A percentile compares a stretch with the other conserved stretches of the same genome.
These are phyloP conservation scores for Vipera latastei DNA, from an alignment of 2,797 vertebrate species.

Conservation along the genomic window DNA sequence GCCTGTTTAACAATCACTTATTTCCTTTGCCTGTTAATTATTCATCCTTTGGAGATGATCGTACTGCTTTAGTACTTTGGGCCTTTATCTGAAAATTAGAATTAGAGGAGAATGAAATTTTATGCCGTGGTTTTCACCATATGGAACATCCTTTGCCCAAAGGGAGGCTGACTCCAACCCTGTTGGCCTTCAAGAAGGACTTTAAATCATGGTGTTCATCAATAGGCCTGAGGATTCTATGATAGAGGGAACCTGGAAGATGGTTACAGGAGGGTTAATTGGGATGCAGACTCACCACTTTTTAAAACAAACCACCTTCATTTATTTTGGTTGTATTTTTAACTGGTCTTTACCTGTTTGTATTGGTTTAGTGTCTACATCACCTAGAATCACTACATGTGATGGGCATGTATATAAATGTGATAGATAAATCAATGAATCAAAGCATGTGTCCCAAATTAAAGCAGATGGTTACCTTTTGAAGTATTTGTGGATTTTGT, in stretches of 20 bases:
- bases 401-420: neutral
- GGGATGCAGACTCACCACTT: neutral
- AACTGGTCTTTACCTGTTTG: neutral
- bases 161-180: neutral
- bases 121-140: neutral
- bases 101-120: neutral
- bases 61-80: neutral
- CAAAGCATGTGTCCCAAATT: no score
- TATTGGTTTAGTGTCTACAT: neutral
- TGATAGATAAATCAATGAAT: neutral
- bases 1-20: constrained; percentile 62
- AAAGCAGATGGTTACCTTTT: no score
- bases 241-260: neutral
- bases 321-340: neutral
- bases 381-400: neutral
- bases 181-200: neutral
- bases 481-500: no score
- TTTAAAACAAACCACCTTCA: neutral
- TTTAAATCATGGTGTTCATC: neutral
- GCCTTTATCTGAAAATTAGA: neutral
- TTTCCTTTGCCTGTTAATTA: constrained; percentile 66
- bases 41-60: constrained; percentile 48
- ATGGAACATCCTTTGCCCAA: neutral
- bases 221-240: neutral
- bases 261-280: neutral